A percentile compares a stretch with the other conserved stretches of the same genome.
Evolutionary conservation across 2,113 vertebrate species (phyloP).

Genomic region (Amphiprion percula): DNA sequence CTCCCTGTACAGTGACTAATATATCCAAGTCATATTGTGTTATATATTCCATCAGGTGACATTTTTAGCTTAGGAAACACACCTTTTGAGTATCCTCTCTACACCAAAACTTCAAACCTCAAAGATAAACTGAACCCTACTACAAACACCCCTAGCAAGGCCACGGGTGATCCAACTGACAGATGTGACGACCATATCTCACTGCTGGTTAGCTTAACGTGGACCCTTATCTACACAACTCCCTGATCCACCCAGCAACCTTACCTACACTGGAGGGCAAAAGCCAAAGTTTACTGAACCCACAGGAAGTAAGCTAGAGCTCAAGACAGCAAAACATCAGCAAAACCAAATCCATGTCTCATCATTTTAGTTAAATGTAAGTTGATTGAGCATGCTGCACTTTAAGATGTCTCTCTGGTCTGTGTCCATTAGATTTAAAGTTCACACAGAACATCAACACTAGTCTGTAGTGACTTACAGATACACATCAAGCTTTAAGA

Average conservation of each 20-base stretch:
- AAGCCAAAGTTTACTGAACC: constrained; percentile 30
- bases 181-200: constrained; percentile 36
- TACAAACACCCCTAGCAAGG: not conserved
- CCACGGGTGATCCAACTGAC: not conserved
- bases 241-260: constrained; percentile 47
- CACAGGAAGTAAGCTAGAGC: not conserved
- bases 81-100: not conserved
- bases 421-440: not conserved
- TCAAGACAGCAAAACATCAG: not conserved
- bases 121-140: not conserved
- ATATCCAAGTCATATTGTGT: not conserved
- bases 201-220: constrained; percentile 43
- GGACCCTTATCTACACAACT: constrained; percentile 52
- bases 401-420: not conserved
- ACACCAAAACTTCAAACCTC: not conserved
- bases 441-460: not conserved
- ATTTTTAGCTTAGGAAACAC: constrained; percentile 3
- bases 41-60: not conserved
- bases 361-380: not conserved
- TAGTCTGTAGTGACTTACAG: too few relatives aligned
- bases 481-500: too few relatives aligned
- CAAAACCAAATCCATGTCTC: not conserved
- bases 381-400: not conserved
- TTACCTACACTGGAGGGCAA: constrained; percentile 12
- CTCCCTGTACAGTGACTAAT: constrained; percentile 4